Conservation (phyloP, 2,113 vertebrate genomes). For the Myiagra hebetior region DNA sequence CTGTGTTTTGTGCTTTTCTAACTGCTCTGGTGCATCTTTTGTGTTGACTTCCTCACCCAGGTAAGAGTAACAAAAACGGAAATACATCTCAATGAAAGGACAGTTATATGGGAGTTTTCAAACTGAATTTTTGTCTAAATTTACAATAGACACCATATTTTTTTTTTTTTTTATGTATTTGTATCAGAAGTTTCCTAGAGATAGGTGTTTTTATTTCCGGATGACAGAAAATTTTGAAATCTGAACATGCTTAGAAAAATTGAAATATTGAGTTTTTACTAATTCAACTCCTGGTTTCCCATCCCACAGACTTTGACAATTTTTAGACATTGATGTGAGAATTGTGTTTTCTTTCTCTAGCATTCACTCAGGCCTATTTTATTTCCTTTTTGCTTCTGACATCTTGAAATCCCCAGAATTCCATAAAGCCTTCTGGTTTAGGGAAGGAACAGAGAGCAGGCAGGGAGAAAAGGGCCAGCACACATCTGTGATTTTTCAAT, state of each 20-base stretch:
- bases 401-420: not conserved
- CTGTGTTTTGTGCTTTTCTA: not conserved
- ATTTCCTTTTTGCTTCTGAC: not conserved
- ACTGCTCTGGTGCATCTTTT: not conserved
- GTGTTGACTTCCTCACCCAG: not conserved
- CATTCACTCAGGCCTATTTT: not conserved
- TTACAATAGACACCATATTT: rapidly evolving
- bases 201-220: not conserved
- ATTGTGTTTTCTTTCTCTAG: not conserved
- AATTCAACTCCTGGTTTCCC: not conserved
- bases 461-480: not conserved
- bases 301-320: not conserved
- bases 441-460: not conserved
- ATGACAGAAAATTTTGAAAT: not conserved
- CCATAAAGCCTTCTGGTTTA: not conserved
- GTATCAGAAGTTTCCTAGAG: not conserved
- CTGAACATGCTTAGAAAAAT: not conserved
- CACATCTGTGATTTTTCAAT: not conserved
- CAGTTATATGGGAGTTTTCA: not conserved
- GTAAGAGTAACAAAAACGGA: not conserved
- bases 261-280: not conserved
- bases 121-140: not conserved
- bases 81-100: not conserved
- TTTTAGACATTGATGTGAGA: not conserved
- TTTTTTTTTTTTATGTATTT: not conserved